Evolutionary conservation across 2,888 invertebrate genomes (phyloP).

Genomic region (Tetanocera ferruginea): DNA sequence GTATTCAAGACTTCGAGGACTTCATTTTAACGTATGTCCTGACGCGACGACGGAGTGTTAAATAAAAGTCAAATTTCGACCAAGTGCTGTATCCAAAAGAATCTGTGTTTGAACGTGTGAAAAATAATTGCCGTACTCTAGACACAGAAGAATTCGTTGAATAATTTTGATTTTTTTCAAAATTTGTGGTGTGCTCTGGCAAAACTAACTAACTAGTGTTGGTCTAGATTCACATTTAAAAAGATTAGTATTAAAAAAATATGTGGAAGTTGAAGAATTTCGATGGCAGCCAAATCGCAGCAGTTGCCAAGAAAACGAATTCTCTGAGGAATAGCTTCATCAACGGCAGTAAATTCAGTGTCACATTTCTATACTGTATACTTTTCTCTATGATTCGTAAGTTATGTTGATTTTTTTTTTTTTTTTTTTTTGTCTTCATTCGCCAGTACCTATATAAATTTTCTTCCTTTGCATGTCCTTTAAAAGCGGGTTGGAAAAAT

Average conservation of each 20-base stretch:
- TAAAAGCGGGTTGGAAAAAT: slow-evolving; percentile 24
- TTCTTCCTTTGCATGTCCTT: not conserved
- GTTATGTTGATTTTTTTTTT: slow-evolving; percentile 31
- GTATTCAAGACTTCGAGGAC: slow-evolving; percentile 26
- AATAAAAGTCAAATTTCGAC: not conserved
- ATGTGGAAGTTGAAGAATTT: slow-evolving; percentile 19
- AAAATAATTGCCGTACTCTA: not conserved
- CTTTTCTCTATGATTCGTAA: slow-evolving; percentile 51
- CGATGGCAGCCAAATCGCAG: slow-evolving; percentile 35
- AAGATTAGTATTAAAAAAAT: not conserved
- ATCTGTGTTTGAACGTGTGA: not conserved
- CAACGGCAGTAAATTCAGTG: slow-evolving; percentile 22
- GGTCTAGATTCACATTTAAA: not conserved
- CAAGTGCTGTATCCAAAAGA: not conserved
- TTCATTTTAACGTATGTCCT: not conserved
- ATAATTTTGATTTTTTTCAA: not conserved
- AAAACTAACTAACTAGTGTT: too few relatives aligned
- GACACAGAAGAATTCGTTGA: too few relatives aligned
- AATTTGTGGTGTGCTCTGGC: not conserved
- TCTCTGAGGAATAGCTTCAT: slow-evolving; percentile 8
- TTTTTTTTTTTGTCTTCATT: not conserved
- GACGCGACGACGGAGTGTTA: slow-evolving; percentile 14
- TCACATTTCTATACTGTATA: slow-evolving; percentile 43
- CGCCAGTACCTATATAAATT: not conserved
- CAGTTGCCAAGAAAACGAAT: slow-evolving; percentile 34